Evolutionary conservation across 2,888 invertebrate species (phyloP), one percentile per base, ranked within the genome.

Genomic region (Calephelis perditalis): DNA sequence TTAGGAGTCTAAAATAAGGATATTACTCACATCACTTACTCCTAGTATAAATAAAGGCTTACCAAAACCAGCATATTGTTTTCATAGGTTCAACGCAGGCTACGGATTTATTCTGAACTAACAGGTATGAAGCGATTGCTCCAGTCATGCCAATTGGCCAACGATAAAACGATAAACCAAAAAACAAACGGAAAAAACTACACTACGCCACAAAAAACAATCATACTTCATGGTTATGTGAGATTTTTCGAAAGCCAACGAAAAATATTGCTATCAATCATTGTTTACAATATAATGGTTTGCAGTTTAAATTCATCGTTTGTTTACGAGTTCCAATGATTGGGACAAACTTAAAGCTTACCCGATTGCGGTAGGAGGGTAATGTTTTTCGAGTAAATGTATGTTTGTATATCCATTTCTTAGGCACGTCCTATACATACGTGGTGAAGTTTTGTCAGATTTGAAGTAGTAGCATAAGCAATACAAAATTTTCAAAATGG

Each of bases 241-340:
- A 36, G 36, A 54, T 54, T 35, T 54, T 40, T 3, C 8, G 40
- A 40, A 36, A 54, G 36, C 52, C 52, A 6, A 54, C 11, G 52
- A 36, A 54, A 54, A 54, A 54, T 35, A 54, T n/a, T 54, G 52
- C n/a, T 54, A 35, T 54, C 52, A 54, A 35, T 54, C 52, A 54
- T 54, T n/a, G 36, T 54, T 36, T 54, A 54, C 36, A 54, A 35
- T 54, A 54, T 36, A 54, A 36, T 36, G 52, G 35, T 11, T 54
- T 36, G 7, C 36, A n/a, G n/a, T 36, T 54, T 54, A 40, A 40
- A 40, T 54, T 54, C 54, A 3, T 54, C 26, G 35, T 54, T 54
- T 54, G 40, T 40, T 26, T 26, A 8, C 40, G 6, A 40, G 40
- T 40, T 40, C 8, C 40, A 40, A 40, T 40, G 8, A 4, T 8